Base-by-base conservation (phyloP, 2,113 vertebrate species). In the Passer montanus region DNA sequence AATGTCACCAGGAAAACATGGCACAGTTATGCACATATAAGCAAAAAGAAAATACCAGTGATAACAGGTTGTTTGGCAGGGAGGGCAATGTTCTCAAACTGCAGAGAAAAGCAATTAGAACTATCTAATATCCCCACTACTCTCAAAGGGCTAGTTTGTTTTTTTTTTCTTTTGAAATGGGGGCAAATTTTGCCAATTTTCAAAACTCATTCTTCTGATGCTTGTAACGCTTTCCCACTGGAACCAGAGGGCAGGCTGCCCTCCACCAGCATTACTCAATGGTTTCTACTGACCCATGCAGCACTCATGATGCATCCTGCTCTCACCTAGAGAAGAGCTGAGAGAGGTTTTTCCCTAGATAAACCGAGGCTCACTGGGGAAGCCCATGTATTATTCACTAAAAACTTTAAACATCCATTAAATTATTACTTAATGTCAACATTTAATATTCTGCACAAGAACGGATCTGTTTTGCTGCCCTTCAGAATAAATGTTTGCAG, bases 381-480 rank as follows among this genome's bases (percentile, higher is more conserved):
- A 93, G 62, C 23, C 64, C 58, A 95, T 79, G 50, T 64, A 95
- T 93, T 84, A 92, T 56, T 92, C 92, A 95, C 35, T 47, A 73
- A 78, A 93, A 86, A 41, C n/a, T 64, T 86, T 49, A 77, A 94
- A 70, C 56, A 84, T 13, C 22, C 3, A 0, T 85, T 96, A 89
- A 91, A 85, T 90, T 93, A 96, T 88, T 95, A 41, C 68, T 94
- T 76, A 95, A 95, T 77, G 92, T 86, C 88, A 88, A 43, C 63
- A 12, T 72, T 79, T 87, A 73, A 88, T 89, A 89, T 70, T 92
- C 60, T 56, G 4, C 44, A 22, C 0, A 8, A 91, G 76, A 84
- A 85, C 0, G 0, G 50, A 35, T 76, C 43, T 33, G 44, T 49
- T 89, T 62, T 68, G 41, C 30, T 89, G 56, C 67, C 59, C 86